Evolutionary conservation across 2,113 vertebrate species (phyloP), one percentile per base, ranked within the genome.

Genomic region (Melanotaenia duboulayi): DNA sequence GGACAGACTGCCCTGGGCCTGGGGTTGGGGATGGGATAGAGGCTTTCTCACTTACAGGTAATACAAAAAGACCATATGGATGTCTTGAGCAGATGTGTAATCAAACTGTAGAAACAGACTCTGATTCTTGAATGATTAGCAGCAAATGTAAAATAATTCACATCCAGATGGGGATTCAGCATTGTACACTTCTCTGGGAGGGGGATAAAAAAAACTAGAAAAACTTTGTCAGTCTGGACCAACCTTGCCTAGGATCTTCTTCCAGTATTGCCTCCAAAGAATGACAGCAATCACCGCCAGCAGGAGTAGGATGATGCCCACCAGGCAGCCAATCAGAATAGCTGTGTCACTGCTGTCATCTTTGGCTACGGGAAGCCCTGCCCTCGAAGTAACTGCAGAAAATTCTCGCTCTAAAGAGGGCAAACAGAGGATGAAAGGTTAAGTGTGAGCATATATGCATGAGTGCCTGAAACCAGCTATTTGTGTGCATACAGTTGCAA

Each of bases 221-320:
- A 35, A 35, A 35, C 32, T 28, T 9, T 35, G 32, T 35, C 9
- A n/a, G 1, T 17, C 17, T 44, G 17, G 11, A 35, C 88, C 69
- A 68, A 97, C 96, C 95, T 98, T 98, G 81, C 95, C 95, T 58
- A 97, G 93, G 12, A 97, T 91, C 90, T 95, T 94, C 62, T 95
- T 97, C 97, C 96, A 98, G 89, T 96, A 96, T 78, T 97, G 96
- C 77, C 97, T 87, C 96, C 97, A 98, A 4, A 98, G 94, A 80
- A 98, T 98, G 81, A 96, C 94, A 9, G 94, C 93, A 3, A 98
- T 98, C 75, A 98, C 92, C 0, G 95, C 95, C 85, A 98, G 72
- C 1, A 98, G 91, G 65, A 98, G 92, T 2, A 98, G 83, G 78
- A 98, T 98, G 83, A 98, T 98, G 84, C 96, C 96, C 87, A 97